A percentile compares a stretch with the other conserved stretches of the same genome.
These are phyloP conservation scores for Microplitis deprimator DNA, from an alignment of 2,888 invertebrate species.

Conservation along the genomic window DNA sequence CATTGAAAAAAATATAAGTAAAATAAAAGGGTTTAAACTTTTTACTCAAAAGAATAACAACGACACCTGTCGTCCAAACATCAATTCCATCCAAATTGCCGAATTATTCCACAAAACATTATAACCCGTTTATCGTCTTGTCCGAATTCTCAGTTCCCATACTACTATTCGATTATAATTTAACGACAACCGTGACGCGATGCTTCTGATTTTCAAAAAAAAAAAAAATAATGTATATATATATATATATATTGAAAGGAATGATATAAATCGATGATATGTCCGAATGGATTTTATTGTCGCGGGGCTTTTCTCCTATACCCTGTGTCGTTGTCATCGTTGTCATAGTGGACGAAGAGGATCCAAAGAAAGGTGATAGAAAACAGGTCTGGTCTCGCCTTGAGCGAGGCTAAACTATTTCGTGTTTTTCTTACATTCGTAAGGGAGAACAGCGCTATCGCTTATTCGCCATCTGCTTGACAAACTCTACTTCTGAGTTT, in stretches of 20 bases:
- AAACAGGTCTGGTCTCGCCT: conserved; percentile 70
- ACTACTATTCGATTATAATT: conserved; percentile 5
- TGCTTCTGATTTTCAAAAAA: conserved; percentile 4
- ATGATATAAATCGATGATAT: conserved; percentile 69
- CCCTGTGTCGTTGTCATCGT: neutral
- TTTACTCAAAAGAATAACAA: neutral
- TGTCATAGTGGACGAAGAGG: conserved; percentile 30
- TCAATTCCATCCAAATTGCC: conserved; percentile 30
- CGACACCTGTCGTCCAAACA: conserved; percentile 17
- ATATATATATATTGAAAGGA: conserved; percentile 41
- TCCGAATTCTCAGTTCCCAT: neutral
- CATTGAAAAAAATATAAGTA: neutral
- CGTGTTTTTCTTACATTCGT: conserved; percentile 63
- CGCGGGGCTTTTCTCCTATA: neutral
- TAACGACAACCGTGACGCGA: conserved; percentile 27
- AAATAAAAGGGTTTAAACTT: neutral
- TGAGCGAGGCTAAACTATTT: conserved; percentile 67
- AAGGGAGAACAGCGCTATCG: conserved; percentile 55
- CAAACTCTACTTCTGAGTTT: conserved; percentile 55
- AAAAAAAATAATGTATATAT: conserved; percentile 20
- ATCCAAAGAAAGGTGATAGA: conserved; percentile 68
- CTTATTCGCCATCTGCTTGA: conserved; percentile 62
- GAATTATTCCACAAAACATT: conserved; percentile 29
- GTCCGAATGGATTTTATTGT: conserved; percentile 64
- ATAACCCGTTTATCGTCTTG: neutral